Conservation (phyloP, 1,140 invertebrate species). For the Drosophila hydei region DNA sequence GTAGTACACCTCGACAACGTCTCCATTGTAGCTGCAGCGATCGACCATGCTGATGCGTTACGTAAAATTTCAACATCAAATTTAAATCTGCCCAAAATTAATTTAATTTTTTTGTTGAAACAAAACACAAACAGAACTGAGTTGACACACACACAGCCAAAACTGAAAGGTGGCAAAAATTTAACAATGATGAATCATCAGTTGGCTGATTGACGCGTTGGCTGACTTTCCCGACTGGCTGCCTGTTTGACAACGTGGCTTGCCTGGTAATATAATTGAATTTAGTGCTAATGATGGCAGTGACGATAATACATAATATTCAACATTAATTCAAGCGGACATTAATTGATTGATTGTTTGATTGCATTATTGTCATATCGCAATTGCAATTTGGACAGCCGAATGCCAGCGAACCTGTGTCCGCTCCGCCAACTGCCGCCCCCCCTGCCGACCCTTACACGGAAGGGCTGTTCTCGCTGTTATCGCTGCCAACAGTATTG, state of each 20-base stretch:
- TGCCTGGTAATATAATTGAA: conserved; percentile 63
- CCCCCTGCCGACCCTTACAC: conserved; percentile 37
- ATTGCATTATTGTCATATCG: conserved; percentile 81
- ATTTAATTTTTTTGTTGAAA: conserved; percentile 11
- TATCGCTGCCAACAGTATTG: conserved; percentile 45
- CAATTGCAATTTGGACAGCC: conserved; percentile 63
- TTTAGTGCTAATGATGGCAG: conserved; percentile 82
- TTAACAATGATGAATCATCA: conserved; percentile 75
- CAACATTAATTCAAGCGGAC: conserved; percentile 76
- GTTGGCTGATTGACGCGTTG: background rate
- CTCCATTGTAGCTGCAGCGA: background rate
- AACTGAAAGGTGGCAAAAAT: conserved; percentile 11
- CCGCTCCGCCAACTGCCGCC: conserved; percentile 9
- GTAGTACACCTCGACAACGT: conserved; percentile 45
- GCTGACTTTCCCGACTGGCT: background rate
- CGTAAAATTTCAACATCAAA: conserved; percentile 3
- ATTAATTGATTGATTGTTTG: conserved; percentile 82
- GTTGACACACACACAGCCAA: background rate
- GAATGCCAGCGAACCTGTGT: conserved; percentile 18
- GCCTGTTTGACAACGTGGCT: background rate
- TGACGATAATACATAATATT: conserved; percentile 76
- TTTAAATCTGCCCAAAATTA: conserved; percentile 4
- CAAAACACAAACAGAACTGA: conserved; percentile 5
- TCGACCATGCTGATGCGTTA: conserved; percentile 7
- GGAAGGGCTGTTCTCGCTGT: conserved; percentile 24